Percentiles rank a stretch among this genome's conserved stretches.
Conservation (phyloP, 2,113 vertebrate genomes). For the Corythornis cristatus region DNA sequence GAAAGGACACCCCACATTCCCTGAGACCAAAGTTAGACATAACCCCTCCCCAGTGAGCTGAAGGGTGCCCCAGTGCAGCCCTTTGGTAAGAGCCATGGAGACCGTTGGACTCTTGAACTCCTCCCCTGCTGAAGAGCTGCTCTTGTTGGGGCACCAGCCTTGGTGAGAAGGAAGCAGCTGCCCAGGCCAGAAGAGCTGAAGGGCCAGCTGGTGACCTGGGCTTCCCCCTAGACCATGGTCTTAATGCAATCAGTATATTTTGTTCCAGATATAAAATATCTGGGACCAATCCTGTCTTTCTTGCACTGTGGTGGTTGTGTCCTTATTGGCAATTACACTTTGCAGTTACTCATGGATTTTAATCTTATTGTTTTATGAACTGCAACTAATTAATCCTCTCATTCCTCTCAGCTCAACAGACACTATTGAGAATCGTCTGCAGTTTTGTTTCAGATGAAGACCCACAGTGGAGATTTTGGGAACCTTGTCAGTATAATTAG, state of each 20-base stretch:
- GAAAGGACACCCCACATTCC: neutral
- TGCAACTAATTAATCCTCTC: conserved; percentile 68
- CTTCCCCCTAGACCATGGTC: neutral
- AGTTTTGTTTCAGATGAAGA: conserved; percentile 53
- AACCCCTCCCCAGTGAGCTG: neutral
- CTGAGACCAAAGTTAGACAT: neutral
- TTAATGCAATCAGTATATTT: neutral
- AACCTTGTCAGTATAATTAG: conserved; percentile 56
- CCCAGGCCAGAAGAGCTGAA: neutral
- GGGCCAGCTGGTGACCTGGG: neutral
- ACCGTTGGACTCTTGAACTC: neutral
- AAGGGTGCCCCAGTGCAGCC: rapidly evolving
- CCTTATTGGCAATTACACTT: conserved; percentile 39
- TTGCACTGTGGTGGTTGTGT: neutral
- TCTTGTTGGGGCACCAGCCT: rapidly evolving
- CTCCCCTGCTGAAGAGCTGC: neutral
- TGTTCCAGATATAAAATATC: neutral
- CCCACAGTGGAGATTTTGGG: conserved; percentile 30
- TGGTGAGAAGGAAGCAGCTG: neutral
- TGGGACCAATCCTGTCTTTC: neutral
- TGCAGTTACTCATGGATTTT: conserved; percentile 36
- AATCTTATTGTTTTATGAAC: conserved; percentile 64
- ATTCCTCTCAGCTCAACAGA: conserved; percentile 31
- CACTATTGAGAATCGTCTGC: neutral
- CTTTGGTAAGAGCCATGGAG: neutral